Conservation (phyloP, 2,797 vertebrate genomes). For the Anas bahamensis region DNA sequence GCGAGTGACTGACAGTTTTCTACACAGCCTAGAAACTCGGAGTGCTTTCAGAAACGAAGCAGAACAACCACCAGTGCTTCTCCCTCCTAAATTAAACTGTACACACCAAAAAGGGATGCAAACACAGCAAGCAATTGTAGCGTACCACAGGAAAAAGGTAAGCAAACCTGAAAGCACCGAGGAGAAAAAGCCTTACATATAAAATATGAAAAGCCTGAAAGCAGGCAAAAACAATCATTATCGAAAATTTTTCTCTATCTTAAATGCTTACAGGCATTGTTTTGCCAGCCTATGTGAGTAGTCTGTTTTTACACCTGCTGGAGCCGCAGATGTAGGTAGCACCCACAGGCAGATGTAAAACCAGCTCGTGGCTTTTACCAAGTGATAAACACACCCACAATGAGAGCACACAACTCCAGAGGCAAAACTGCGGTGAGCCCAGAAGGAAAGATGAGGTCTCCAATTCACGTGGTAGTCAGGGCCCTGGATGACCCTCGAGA, state of each 20-base stretch:
- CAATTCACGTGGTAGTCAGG: neutral
- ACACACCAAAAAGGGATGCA: neutral
- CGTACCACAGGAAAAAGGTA: accelerated
- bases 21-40: neutral
- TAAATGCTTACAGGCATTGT: neutral
- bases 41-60: neutral
- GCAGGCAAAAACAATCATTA: neutral
- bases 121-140: neutral
- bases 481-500: neutral
- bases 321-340: neutral
- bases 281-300: neutral
- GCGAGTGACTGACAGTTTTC: neutral
- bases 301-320: neutral
- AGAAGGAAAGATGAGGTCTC: neutral
- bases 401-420: neutral
- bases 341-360: neutral
- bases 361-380: neutral
- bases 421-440: neutral
- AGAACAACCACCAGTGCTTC: neutral
- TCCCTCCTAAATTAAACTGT: neutral
- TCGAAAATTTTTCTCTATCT: neutral
- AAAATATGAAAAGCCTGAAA: neutral
- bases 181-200: neutral
- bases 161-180: neutral
- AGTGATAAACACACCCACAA: neutral